Percentiles rank a stretch among this genome's conserved stretches.
phyloP scores from a whole-genome alignment of 2,888 invertebrate species.

The Drosophila atripex region DNA sequence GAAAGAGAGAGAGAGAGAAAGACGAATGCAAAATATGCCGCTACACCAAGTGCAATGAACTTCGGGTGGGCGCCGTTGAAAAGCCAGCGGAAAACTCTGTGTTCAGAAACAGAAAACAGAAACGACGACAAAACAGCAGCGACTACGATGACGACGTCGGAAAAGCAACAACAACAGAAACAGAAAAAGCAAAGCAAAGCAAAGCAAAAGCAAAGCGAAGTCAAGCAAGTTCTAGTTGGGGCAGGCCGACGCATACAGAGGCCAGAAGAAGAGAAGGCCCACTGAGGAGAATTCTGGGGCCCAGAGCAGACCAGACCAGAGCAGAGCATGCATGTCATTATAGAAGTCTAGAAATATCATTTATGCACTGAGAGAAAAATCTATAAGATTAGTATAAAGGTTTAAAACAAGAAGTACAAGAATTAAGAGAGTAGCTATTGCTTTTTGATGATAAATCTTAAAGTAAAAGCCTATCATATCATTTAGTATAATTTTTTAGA shows the following conservation, averaged over 20 bases:
- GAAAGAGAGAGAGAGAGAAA: slow-evolving; percentile 21
- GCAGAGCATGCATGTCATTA: slow-evolving; percentile 61
- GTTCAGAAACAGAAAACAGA: slow-evolving; percentile 16
- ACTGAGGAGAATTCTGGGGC: slow-evolving; percentile 4
- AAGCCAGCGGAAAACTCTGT: slow-evolving; percentile 24
- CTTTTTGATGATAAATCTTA: not conserved
- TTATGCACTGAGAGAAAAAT: slow-evolving; percentile 19
- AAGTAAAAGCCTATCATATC: too few relatives aligned
- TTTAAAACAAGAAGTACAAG: too few relatives aligned
- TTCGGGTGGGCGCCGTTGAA: slow-evolving; percentile 39
- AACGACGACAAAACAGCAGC: slow-evolving; percentile 27
- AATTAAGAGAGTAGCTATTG: too few relatives aligned
- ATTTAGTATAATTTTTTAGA: too few relatives aligned
- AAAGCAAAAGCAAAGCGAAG: slow-evolving; percentile 48
- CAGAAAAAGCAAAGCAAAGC: slow-evolving; percentile 5
- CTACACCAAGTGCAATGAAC: slow-evolving; percentile 77
- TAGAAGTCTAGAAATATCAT: slow-evolving; percentile 52
- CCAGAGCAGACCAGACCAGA: slow-evolving; percentile 19
- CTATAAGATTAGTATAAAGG: not conserved
- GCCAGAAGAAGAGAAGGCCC: slow-evolving; percentile 7
- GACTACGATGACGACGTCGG: slow-evolving; percentile 19
- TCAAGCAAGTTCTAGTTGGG: slow-evolving; percentile 79
- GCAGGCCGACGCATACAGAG: slow-evolving; percentile 48
- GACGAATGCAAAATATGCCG: slow-evolving; percentile 75
- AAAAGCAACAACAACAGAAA: slow-evolving; percentile 9